These are phyloP conservation scores for Cyanocitta stelleri DNA, from an alignment of 2,113 vertebrate genomes.

Conservation along the genomic window DNA sequence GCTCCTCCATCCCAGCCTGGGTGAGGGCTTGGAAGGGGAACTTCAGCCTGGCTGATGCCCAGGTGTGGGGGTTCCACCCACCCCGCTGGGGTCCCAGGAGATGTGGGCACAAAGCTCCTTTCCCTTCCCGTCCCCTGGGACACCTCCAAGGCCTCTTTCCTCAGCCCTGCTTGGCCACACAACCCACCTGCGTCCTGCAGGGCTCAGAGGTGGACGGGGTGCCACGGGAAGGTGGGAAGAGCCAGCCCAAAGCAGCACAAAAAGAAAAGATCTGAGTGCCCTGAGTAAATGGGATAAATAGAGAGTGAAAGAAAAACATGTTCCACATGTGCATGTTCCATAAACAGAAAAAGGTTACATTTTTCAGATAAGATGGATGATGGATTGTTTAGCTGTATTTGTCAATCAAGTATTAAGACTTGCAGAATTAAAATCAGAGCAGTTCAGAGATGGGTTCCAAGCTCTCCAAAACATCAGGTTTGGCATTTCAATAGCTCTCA, in stretches of 20 bases:
- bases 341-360: slow-evolving; percentile 53
- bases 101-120: not conserved
- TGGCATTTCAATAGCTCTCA: slow-evolving; percentile 60
- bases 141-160: not conserved
- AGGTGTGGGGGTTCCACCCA: not conserved
- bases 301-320: slow-evolving; percentile 23
- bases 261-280: not conserved
- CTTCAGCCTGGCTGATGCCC: rapidly evolving
- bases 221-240: not conserved
- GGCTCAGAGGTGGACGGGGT: not conserved
- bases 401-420: slow-evolving; percentile 64
- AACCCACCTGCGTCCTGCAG: not conserved
- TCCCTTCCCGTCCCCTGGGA: not conserved
- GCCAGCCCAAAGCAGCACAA: not conserved
- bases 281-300: not conserved
- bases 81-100: not conserved
- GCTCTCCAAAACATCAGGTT: slow-evolving; percentile 60
- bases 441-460: slow-evolving; percentile 56
- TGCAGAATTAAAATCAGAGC: slow-evolving; percentile 54
- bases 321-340: slow-evolving; percentile 56
- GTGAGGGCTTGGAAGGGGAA: rapidly evolving
- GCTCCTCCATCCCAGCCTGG: not conserved
- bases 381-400: slow-evolving; percentile 60
- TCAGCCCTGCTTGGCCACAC: not conserved
- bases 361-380: slow-evolving; percentile 52